Evolutionary conservation across 2,113 vertebrate species (phyloP).

Genomic region (Pao palembangensis): DNA sequence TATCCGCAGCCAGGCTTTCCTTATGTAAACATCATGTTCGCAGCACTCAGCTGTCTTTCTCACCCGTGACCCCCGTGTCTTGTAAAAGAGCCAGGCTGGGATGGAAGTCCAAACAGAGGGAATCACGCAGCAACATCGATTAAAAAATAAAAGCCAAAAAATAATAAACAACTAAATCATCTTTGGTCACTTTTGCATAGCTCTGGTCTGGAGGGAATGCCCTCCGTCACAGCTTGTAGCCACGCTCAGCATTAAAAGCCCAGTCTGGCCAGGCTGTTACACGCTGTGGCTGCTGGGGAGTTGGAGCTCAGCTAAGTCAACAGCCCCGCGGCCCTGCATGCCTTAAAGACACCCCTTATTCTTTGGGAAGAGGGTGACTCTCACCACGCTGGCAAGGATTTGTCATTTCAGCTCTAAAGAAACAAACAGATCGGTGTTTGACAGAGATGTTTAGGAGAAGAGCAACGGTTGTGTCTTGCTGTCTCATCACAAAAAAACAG

Average conservation of each 20-base stretch:
- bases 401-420: constrained; percentile 50
- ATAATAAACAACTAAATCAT: constrained; percentile 9
- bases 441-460: constrained; percentile 31
- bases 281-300: constrained; percentile 22
- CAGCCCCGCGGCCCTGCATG: constrained; percentile 39
- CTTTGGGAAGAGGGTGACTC: constrained; percentile 47
- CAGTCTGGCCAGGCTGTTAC: neutral
- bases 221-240: constrained; percentile 20
- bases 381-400: constrained; percentile 44
- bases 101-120: neutral
- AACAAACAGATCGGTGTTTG: constrained; percentile 56
- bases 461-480: neutral
- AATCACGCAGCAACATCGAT: neutral
- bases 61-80: constrained; percentile 29
- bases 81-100: constrained; percentile 1
- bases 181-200: neutral
- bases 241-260: constrained; percentile 8
- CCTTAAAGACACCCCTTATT: constrained; percentile 43
- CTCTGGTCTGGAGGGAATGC: neutral
- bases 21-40: constrained; percentile 55
- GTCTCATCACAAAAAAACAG: constrained; percentile 31
- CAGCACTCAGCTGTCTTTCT: constrained; percentile 39
- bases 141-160: constrained; percentile 1
- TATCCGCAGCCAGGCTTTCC: constrained; percentile 49
- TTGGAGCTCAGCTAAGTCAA: constrained; percentile 60